phyloP scores from a whole-genome alignment of 1,140 invertebrate species.

The Aphelenchoides avenae region DNA sequence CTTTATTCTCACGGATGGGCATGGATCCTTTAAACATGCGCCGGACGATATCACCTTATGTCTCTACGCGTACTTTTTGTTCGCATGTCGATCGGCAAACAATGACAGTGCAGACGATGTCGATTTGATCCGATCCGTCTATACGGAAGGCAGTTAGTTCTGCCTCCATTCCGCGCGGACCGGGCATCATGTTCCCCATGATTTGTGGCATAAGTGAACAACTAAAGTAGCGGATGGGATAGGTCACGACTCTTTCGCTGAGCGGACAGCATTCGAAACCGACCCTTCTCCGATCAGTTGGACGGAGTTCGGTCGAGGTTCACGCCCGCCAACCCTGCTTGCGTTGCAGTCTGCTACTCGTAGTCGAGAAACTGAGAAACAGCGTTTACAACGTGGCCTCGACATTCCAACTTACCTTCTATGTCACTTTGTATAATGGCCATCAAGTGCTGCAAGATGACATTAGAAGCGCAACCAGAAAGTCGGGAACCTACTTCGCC shows the following conservation, averaged over 20 bases:
- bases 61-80: too few relatives aligned
- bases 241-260: too few relatives aligned
- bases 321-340: conserved; percentile 42
- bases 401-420: conserved; percentile 18
- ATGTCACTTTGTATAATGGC: conserved; percentile 46
- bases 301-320: conserved; percentile 35
- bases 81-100: too few relatives aligned
- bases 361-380: conserved; percentile 26
- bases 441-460: conserved; percentile 39
- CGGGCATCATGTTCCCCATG: conserved; percentile 37
- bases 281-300: conserved; percentile 39
- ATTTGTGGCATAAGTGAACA: conserved; percentile 55
- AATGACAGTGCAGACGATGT: conserved; percentile 46
- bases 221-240: conserved; percentile 23
- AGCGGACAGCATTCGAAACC: too few relatives aligned
- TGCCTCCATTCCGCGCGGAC: conserved; percentile 38
- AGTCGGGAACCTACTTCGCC: too few relatives aligned
- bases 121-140: conserved; percentile 50
- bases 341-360: conserved; percentile 48
- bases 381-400: conserved; percentile 3
- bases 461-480: too few relatives aligned
- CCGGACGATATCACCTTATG: too few relatives aligned
- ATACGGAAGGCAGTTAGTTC: conserved; percentile 46
- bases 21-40: too few relatives aligned
- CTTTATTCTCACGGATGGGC: too few relatives aligned